phyloP scores from a whole-genome alignment of 2,888 invertebrate species.

The Dusona sp. region DNA sequence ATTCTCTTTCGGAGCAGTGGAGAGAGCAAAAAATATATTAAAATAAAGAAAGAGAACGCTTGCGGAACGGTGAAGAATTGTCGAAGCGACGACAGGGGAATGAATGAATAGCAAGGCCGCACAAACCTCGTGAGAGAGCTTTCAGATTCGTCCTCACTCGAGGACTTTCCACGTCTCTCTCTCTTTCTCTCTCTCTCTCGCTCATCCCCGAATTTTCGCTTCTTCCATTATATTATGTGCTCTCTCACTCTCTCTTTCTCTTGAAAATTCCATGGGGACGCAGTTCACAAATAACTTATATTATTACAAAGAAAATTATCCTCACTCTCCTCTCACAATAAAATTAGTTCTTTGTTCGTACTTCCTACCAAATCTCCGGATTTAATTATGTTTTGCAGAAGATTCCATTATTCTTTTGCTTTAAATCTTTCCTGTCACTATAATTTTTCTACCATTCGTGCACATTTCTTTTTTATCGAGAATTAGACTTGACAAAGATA shows the following conservation, averaged over 20 bases:
- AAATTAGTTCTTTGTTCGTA: conserved; percentile 41
- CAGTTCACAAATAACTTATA: conserved; percentile 19
- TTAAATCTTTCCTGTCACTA: not conserved
- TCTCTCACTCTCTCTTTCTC: conserved; percentile 17
- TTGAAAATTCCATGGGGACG: conserved; percentile 30
- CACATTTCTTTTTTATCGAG: not conserved
- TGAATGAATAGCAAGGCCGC: conserved; percentile 59
- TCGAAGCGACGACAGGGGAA: conserved; percentile 58
- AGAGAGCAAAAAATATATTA: conserved; percentile 3
- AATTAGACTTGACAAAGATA: not conserved
- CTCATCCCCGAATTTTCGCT: conserved; percentile 41
- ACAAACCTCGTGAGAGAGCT: conserved; percentile 74
- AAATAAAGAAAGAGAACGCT: conserved; percentile 1
- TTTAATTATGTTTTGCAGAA: conserved; percentile 18
- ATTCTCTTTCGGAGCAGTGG: conserved; percentile 50
- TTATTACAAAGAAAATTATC: conserved; percentile 35
- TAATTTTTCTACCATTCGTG: not conserved
- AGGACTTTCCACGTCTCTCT: conserved; percentile 56
- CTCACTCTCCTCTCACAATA: not conserved
- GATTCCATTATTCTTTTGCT: not conserved
- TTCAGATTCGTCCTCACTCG: conserved; percentile 48
- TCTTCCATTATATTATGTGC: conserved; percentile 50
- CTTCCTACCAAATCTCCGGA: conserved; percentile 6
- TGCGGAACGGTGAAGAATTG: conserved; percentile 53
- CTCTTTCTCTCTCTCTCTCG: conserved; percentile 24